Conservation (phyloP, 2,888 invertebrate species). For the Tiphia femorata region DNA sequence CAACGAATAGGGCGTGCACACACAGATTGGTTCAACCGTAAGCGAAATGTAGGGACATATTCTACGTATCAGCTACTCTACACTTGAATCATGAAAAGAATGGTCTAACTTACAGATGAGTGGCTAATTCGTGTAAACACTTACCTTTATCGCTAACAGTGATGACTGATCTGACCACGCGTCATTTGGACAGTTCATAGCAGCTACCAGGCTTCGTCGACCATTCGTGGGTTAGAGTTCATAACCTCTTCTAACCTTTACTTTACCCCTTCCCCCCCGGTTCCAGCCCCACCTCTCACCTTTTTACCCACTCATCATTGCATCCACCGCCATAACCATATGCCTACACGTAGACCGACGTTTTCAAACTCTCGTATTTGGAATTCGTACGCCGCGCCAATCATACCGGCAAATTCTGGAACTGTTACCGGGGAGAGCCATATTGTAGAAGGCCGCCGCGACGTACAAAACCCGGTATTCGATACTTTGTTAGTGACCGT, state of each 20-base stretch:
- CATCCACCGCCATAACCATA: conserved; percentile 33
- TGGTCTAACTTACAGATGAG: no score
- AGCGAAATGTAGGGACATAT: background rate
- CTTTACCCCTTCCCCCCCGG: conserved; percentile 45
- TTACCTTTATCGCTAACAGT: conserved; percentile 44
- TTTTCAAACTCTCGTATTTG: conserved; percentile 10
- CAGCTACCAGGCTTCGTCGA: conserved; percentile 48
- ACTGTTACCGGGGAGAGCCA: conserved; percentile 25
- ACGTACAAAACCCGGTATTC: no score
- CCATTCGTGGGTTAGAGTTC: conserved; percentile 57
- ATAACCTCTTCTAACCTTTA: conserved; percentile 62
- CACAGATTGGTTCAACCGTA: background rate
- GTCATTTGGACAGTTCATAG: conserved; percentile 50
- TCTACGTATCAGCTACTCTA: no score
- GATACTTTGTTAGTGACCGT: no score
- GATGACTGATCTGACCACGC: conserved; percentile 40
- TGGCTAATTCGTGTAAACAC: conserved; percentile 16
- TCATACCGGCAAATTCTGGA: conserved; percentile 16
- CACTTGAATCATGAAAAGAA: no score
- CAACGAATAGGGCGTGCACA: background rate
- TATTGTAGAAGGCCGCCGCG: conserved; percentile 14
- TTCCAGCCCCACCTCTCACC: conserved; percentile 44
- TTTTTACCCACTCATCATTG: conserved; percentile 42
- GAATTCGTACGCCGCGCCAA: conserved; percentile 24
- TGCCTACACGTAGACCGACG: conserved; percentile 20